phyloP scores from a whole-genome alignment of 2,113 vertebrate genomes.

The Otocyon megalotis region DNA sequence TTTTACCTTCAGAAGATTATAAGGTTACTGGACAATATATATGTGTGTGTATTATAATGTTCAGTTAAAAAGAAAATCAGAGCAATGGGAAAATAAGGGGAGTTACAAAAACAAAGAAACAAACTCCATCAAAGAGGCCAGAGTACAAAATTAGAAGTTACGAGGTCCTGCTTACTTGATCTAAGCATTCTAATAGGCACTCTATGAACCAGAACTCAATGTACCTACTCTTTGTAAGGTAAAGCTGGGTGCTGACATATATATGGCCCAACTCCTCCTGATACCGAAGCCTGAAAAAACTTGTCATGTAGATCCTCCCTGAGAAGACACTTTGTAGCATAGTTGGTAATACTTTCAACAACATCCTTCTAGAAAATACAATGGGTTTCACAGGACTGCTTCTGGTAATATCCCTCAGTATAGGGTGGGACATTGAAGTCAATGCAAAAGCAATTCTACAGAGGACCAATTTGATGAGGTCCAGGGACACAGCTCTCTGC shows the following conservation, averaged over 20 bases:
- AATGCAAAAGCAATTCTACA: constrained; percentile 51
- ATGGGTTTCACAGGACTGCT: background rate
- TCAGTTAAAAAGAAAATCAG: constrained; percentile 52
- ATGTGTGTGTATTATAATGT: background rate
- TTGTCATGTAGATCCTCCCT: background rate
- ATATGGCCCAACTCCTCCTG: background rate
- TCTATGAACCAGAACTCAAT: background rate
- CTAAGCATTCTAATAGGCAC: background rate
- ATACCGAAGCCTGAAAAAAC: background rate
- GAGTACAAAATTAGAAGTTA: background rate
- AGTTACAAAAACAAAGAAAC: background rate
- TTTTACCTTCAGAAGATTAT: constrained; percentile 38
- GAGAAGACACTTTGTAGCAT: background rate
- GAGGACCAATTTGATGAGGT: constrained; percentile 28
- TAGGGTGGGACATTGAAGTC: constrained; percentile 42
- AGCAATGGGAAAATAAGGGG: constrained; percentile 21
- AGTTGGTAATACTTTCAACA: background rate
- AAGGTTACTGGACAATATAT: background rate
- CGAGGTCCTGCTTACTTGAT: background rate
- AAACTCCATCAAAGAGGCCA: background rate
- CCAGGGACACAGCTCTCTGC: constrained; percentile 8
- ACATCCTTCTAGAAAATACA: background rate
- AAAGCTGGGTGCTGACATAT: background rate
- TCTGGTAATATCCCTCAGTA: background rate
- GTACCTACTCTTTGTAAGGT: background rate